A percentile compares a stretch with the other conserved stretches of the same genome.
phyloP scores from a whole-genome alignment of 2,113 vertebrate genomes.

The Turdus rufiventris region DNA sequence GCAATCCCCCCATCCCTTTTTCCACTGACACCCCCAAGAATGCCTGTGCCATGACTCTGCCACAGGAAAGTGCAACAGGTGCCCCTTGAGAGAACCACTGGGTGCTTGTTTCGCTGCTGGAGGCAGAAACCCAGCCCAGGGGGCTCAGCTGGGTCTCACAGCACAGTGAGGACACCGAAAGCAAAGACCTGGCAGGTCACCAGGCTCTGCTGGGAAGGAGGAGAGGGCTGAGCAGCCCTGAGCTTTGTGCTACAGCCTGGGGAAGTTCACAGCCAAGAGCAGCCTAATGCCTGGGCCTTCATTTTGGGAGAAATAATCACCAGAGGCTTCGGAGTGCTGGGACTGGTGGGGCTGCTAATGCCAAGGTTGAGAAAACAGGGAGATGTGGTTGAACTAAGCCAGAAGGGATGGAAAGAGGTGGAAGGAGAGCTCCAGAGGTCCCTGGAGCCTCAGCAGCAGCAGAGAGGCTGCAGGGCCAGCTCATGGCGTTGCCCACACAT shows the following conservation, averaged over 20 bases:
- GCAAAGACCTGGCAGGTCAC: background rate
- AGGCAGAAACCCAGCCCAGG: background rate
- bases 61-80: background rate
- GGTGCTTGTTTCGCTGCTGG: background rate
- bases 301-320: background rate
- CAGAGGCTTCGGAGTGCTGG: background rate
- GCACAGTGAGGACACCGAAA: rapidly evolving
- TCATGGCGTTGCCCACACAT: background rate
- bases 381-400: background rate
- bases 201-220: background rate
- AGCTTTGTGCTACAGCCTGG: background rate
- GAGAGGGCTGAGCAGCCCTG: background rate
- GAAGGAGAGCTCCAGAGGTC: background rate
- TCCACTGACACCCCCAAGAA: background rate
- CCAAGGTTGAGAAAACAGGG: background rate
- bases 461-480: background rate
- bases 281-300: background rate
- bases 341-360: background rate
- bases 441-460: background rate
- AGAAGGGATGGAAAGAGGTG: background rate
- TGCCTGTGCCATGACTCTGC: background rate
- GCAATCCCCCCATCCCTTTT: background rate
- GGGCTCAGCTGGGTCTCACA: background rate
- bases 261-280: background rate
- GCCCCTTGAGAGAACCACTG: background rate